phyloP scores from a whole-genome alignment of 2,888 invertebrate species.

The Erebia palarica region DNA sequence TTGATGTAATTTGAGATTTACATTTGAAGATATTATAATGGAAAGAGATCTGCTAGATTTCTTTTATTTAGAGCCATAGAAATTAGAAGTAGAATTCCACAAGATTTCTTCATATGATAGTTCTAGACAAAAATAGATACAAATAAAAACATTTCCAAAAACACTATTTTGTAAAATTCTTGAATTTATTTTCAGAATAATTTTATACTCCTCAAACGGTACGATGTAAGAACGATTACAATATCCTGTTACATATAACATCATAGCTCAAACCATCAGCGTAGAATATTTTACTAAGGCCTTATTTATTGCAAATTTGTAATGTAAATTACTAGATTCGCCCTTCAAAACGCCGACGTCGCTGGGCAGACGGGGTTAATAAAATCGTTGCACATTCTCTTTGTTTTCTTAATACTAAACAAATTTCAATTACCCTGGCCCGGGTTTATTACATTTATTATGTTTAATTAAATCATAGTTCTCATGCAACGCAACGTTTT shows the following conservation, averaged over 20 bases:
- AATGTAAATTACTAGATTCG: constrained; percentile 48
- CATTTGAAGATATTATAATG: too few species aligned
- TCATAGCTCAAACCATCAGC: constrained; percentile 16
- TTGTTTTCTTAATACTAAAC: constrained; percentile 58
- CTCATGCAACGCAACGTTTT: constrained; percentile 56
- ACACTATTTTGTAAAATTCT: too few species aligned
- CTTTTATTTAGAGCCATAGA: too few species aligned
- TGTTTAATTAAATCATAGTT: constrained; percentile 77
- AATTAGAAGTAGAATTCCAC: too few species aligned
- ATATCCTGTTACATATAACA: background rate
- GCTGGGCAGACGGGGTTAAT: constrained; percentile 58
- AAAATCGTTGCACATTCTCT: constrained; percentile 62
- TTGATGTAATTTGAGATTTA: too few species aligned
- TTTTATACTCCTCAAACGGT: background rate
- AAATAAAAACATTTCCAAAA: too few species aligned
- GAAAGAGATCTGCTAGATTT: too few species aligned
- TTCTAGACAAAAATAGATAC: too few species aligned
- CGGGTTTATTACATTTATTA: constrained; percentile 74
- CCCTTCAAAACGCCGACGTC: constrained; percentile 47
- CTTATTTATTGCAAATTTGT: constrained; percentile 41
- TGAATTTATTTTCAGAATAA: too few species aligned
- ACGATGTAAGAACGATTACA: background rate
- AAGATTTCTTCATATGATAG: too few species aligned
- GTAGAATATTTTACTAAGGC: constrained; percentile 24
- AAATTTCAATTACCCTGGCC: constrained; percentile 74